Base-by-base conservation (phyloP, 2,113 vertebrate genomes). In the Patagioenas fasciata region DNA sequence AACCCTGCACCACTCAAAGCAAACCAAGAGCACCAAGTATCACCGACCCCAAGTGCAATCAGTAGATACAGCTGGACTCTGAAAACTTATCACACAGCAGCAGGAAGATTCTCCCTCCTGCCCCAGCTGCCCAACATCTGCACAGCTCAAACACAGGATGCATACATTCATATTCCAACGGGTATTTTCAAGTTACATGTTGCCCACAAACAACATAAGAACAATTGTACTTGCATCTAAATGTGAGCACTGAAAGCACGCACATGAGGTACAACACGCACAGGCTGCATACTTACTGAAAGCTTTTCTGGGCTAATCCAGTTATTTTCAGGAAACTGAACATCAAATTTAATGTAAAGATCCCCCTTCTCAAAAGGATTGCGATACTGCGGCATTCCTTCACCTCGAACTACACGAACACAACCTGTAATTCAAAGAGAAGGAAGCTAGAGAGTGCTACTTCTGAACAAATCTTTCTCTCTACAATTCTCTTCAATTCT, bases 321-420 rank as follows among this genome's bases (percentile, higher is more conserved):
- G 98, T 99, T 99, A 96, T 99, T 99, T 96, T 99, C 99, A 79
- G 99, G 99, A 97, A 99, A 99, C 89, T 99, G 98, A 85, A 99
- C 99, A 4, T 99, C 99, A 97, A 99, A 99, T 91, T 99, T 99
- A 93, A 99, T 98, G 96, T 99, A 99, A 86, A 99, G 98, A 97
- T 99, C 99, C 75, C 99, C 99, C 79, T 99, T 99, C 96, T 99
- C 99, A 98, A 99, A 99, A 11, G 99, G 99, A 97, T 99, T 99
- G 93, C 99, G 99, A 94, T 99, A 99, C 84, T 99, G 99, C 47
- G 99, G 99, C 99, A 99, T 99, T 91, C 99, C 99, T 97, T 99
- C 99, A 67, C 99, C 99, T 93, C 98, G 98, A 85, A 99, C 99
- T 75, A 99, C 98, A 54, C 99, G 98, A 88, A 99, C 97, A 95